Conservation (phyloP, 2,797 vertebrate genomes). For the Chaenodraco wilsoni region DNA sequence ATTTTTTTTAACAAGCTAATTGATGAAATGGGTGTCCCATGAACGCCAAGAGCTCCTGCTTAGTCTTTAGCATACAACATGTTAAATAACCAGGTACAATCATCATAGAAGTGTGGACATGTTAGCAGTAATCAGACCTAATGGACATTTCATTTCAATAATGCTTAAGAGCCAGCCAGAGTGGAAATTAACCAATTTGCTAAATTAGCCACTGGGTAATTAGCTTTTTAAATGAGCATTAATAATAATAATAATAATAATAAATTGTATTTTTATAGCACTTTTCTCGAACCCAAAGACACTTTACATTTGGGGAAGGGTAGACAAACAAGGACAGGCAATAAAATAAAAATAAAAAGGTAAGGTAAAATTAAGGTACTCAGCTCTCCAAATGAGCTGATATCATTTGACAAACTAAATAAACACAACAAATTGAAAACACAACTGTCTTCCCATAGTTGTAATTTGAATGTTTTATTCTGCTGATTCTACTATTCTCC, state of each 20-base stretch:
- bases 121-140: neutral
- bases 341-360: too few species aligned
- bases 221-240: too few species aligned
- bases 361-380: neutral
- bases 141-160: neutral
- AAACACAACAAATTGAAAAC: too few species aligned
- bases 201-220: too few species aligned
- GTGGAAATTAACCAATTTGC: neutral
- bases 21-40: conserved; percentile 1
- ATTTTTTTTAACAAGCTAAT: neutral
- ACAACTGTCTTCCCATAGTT: too few species aligned
- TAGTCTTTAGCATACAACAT: neutral
- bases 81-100: neutral
- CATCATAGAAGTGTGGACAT: neutral
- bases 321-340: too few species aligned
- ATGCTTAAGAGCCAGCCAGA: neutral
- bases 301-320: too few species aligned
- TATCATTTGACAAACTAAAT: neutral
- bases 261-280: too few species aligned
- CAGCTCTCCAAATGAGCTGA: neutral
- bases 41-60: neutral
- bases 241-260: too few species aligned
- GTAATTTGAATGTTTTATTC: too few species aligned
- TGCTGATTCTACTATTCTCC: too few species aligned
- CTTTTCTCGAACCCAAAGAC: too few species aligned